Evolutionary conservation across 1,140 invertebrate genomes (phyloP).

Genomic region (Venustaconcha ellipsiformis): DNA sequence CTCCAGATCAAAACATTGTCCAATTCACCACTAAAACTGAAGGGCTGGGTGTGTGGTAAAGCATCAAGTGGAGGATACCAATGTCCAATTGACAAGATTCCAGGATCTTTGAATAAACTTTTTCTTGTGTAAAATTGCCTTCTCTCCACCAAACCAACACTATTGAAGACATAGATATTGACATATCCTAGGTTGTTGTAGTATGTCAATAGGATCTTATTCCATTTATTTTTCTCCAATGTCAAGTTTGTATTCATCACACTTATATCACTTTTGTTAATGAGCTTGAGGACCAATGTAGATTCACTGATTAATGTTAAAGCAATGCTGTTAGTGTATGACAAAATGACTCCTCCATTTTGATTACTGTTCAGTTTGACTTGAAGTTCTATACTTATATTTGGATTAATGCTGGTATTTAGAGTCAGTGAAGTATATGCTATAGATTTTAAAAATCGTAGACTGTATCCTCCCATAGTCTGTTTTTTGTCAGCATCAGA

Average conservation of each 20-base stretch:
- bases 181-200: constrained; percentile 20
- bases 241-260: constrained; percentile 23
- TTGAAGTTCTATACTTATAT: constrained; percentile 39
- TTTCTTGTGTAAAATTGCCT: constrained; percentile 9
- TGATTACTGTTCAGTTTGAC: constrained; percentile 24
- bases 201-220: constrained; percentile 44
- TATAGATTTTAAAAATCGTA: constrained; percentile 32
- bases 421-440: constrained; percentile 28
- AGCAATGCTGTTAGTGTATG: constrained; percentile 32
- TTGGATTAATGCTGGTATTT: constrained; percentile 4
- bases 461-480: constrained; percentile 31
- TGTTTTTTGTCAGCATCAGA: constrained; percentile 19
- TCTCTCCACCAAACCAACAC: constrained; percentile 24
- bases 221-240: constrained; percentile 38
- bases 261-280: constrained; percentile 13
- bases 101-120: constrained; percentile 28
- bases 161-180: constrained; percentile 40
- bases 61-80: constrained; percentile 39
- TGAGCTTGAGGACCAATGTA: constrained; percentile 23
- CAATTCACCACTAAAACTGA: constrained; percentile 33
- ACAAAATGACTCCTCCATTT: constrained; percentile 37
- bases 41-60: constrained; percentile 13
- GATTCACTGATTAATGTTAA: constrained; percentile 13
- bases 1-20: constrained; percentile 50
- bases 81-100: constrained; percentile 40